These are phyloP conservation scores for Eudorcas thomsonii DNA, from an alignment of 2,113 vertebrate species.

Conservation along the genomic window DNA sequence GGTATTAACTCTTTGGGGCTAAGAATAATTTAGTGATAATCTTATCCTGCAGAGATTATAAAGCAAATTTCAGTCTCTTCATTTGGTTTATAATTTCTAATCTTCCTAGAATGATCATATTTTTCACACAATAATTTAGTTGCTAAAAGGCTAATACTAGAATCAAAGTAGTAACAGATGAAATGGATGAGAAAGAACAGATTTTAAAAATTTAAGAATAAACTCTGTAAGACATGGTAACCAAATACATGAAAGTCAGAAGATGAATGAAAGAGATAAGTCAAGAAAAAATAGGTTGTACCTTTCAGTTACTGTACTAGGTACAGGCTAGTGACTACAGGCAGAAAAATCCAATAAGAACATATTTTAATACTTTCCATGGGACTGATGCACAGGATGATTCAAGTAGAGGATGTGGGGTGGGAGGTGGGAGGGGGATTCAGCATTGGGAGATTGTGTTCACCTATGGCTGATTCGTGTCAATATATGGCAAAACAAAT, in stretches of 20 bases:
- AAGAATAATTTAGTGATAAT: background rate
- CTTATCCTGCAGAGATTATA: background rate
- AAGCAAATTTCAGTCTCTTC: background rate
- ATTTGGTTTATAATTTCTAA: background rate
- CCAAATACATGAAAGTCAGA: background rate
- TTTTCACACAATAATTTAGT: background rate
- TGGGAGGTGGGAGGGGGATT: too few relatives aligned
- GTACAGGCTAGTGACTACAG: background rate
- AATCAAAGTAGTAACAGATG: background rate
- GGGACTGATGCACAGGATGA: too few relatives aligned
- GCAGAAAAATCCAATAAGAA: background rate
- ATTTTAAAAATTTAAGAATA: background rate
- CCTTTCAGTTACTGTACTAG: background rate
- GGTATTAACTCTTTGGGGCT: background rate
- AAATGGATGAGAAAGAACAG: background rate
- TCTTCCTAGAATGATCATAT: background rate
- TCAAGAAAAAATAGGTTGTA: background rate
- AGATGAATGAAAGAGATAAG: background rate
- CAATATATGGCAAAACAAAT: too few relatives aligned
- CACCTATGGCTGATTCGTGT: too few relatives aligned
- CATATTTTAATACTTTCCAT: background rate
- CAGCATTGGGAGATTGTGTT: too few relatives aligned
- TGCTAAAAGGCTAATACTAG: background rate
- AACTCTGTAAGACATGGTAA: background rate
- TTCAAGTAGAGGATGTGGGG: too few relatives aligned